Evolutionary conservation across 2,888 invertebrate species (phyloP).

Genomic region (Philereme transversata): DNA sequence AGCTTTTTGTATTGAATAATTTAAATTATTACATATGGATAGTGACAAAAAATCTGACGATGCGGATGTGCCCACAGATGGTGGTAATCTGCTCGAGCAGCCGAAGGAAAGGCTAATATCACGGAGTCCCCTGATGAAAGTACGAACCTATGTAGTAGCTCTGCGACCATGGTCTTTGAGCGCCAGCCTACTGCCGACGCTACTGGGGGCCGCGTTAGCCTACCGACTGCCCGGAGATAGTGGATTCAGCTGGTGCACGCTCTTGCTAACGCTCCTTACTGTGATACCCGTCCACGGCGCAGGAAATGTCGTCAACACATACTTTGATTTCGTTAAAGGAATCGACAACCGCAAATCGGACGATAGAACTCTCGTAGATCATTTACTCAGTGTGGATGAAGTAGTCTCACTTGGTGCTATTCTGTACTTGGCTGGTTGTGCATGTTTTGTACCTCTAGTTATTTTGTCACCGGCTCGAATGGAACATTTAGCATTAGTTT

Average conservation of each 20-base stretch:
- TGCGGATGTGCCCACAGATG: slow-evolving; percentile 64
- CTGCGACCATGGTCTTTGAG: slow-evolving; percentile 97
- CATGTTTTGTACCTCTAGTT: slow-evolving; percentile 90
- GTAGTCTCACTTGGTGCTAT: slow-evolving; percentile 95
- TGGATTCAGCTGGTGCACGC: slow-evolving; percentile 91
- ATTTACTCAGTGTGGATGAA: slow-evolving; percentile 88
- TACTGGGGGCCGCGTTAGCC: slow-evolving; percentile 94
- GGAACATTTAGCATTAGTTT: slow-evolving; percentile 97
- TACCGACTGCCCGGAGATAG: slow-evolving; percentile 90
- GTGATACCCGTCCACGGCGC: slow-evolving; percentile 97
- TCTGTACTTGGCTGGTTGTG: slow-evolving; percentile 93
- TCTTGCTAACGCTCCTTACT: slow-evolving; percentile 92
- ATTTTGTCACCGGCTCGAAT: slow-evolving; percentile 94
- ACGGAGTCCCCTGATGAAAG: slow-evolving; percentile 89
- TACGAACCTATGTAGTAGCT: slow-evolving; percentile 94
- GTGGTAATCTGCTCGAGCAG: slow-evolving; percentile 75
- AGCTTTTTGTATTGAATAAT: background rate
- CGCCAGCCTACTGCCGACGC: slow-evolving; percentile 95
- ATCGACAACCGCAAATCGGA: slow-evolving; percentile 97
- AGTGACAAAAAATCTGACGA: slow-evolving; percentile 57
- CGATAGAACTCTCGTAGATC: slow-evolving; percentile 97
- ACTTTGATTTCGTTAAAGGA: slow-evolving; percentile 96
- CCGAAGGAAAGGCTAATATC: slow-evolving; percentile 65
- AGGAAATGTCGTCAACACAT: slow-evolving; percentile 98
- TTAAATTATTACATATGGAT: slow-evolving; percentile 43